Evolutionary conservation across 2,113 vertebrate genomes (phyloP).

Genomic region (Pseudopodoces humilis): DNA sequence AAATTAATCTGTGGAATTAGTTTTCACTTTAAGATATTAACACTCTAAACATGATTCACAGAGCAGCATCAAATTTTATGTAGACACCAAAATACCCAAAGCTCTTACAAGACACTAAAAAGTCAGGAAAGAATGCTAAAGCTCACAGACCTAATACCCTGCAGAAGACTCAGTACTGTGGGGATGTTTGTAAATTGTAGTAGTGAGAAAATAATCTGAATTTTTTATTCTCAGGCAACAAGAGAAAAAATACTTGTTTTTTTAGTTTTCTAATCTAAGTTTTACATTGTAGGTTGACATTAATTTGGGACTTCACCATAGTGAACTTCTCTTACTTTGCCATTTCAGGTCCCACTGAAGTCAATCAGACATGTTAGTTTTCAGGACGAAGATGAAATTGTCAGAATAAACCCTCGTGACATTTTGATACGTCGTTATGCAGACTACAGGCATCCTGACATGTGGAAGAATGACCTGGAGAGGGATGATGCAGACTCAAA

Average conservation of each 20-base stretch:
- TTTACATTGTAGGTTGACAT: background rate
- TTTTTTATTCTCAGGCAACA: background rate
- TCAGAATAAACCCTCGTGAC: conserved; percentile 97
- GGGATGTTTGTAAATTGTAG: background rate
- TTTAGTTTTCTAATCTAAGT: background rate
- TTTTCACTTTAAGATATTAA: background rate
- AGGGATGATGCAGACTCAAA: conserved; percentile 87
- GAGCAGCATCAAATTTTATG: background rate
- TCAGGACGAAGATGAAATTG: conserved; percentile 97
- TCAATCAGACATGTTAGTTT: conserved; percentile 92
- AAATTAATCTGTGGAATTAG: background rate
- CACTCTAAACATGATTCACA: background rate
- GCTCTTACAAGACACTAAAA: background rate
- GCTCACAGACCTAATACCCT: background rate
- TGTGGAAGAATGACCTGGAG: conserved; percentile 91
- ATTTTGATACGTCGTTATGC: conserved; percentile 95
- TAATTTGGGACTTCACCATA: background rate
- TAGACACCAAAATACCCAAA: accelerated
- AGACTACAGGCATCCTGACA: conserved; percentile 96
- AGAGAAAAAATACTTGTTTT: background rate
- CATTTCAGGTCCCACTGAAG: conserved; percentile 83
- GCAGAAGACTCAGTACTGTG: background rate
- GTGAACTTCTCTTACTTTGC: background rate
- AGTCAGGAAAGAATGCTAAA: background rate
- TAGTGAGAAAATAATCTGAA: background rate